Evolutionary conservation across 2,797 vertebrate species (phyloP), one percentile per base, ranked within the genome.

Genomic region (Smutsia temminckii): DNA sequence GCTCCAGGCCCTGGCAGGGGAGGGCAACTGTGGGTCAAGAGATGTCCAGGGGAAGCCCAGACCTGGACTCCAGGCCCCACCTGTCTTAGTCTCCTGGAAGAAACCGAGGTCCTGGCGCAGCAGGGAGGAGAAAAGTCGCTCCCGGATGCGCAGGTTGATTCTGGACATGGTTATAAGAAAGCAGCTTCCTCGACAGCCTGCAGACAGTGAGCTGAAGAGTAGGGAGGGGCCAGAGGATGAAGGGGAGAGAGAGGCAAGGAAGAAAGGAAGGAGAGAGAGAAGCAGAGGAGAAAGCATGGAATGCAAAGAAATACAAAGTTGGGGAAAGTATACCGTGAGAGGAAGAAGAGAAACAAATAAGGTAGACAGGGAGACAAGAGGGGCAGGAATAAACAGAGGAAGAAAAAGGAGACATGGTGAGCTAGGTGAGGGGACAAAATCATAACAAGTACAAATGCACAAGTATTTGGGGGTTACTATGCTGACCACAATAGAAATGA

Each of bases 31-130:
- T 37, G 61, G 13, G 37, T 8, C n/a, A 29, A 57, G 46, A 32
- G 61, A 29, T 0, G 2, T 9, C 20, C 75, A 13, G 6, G 8
- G 46, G 8, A 34, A 5, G 8, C 71, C 68, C 9, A n/a, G 55
- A 8, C 29, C 78, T 8, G 42, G 68, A 53, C 37, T 49, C 34
- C 40, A 2, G 63, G 25, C n/a, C 86, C 34, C 51, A 99, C 99
- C 99, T 94, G 99, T 96, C 85, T 98, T 98, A 79, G 98, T 99
- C 92, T 98, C 98, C 40, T 98, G 99, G 97, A 99, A 99, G 98
- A 99, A 99, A 66, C 97, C 75, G 11, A 99, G 98, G 5, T 99
- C 99, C 97, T 99, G 99, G 93, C 95, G 97, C 95, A 99, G 96
- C 46, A 99, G 96, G 68, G 97, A 98, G 71, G 98, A 97, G 97